A percentile compares a stretch with the other conserved stretches of the same genome.
These are phyloP conservation scores for Ellobius talpinus DNA, from an alignment of 2,113 vertebrate species.

Conservation along the genomic window DNA sequence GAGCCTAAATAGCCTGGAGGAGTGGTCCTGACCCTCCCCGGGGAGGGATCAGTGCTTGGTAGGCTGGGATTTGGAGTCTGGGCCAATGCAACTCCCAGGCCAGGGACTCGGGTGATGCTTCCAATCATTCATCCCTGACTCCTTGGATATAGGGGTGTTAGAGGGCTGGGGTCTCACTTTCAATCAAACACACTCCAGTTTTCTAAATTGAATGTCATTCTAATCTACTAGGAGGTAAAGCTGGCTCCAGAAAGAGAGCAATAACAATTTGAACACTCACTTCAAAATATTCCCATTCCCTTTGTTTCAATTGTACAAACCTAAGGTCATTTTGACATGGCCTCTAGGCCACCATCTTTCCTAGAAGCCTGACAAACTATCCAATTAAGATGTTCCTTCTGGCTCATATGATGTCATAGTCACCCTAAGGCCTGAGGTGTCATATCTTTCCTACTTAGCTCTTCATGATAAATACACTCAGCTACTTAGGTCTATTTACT, in stretches of 20 bases:
- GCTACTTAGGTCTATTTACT: neutral
- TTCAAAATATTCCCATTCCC: neutral
- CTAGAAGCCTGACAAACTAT: neutral
- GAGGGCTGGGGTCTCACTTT: no score
- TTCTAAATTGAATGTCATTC: neutral
- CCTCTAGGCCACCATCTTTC: neutral
- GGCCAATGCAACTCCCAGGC: no score
- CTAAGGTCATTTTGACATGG: neutral
- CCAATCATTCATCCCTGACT: no score
- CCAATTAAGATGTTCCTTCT: neutral
- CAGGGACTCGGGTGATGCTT: no score
- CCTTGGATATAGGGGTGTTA: no score
- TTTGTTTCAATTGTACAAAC: neutral
- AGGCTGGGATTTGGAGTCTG: no score
- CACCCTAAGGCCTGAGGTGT: neutral
- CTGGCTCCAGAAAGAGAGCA: neutral
- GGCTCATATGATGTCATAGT: neutral
- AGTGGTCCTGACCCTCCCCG: no score
- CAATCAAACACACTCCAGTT: no score
- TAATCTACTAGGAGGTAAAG: no score
- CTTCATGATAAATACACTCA: conserved; percentile 10
- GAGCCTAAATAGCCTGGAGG: no score
- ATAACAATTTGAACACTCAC: neutral
- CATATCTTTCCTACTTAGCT: conserved; percentile 3
- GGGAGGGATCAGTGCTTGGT: no score